A percentile compares a stretch with the other conserved stretches of the same genome.
Evolutionary conservation across 2,113 vertebrate genomes (phyloP).

Genomic region (Crotophaga sulcirostris): DNA sequence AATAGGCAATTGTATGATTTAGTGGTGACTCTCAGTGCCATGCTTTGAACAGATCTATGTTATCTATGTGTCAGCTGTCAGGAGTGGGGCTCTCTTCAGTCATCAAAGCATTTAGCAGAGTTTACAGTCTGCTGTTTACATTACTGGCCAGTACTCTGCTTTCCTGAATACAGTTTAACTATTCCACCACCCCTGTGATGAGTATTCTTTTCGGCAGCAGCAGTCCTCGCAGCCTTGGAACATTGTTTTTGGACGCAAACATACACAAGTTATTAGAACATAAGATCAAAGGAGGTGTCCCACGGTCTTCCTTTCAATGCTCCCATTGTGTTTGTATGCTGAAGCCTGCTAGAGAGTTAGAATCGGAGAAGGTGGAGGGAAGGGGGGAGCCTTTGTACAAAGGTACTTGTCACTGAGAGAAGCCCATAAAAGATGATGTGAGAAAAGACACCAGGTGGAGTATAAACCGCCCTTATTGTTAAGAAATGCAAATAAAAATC

Average conservation of each 20-base stretch:
- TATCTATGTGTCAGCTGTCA: conserved; percentile 4
- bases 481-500: conserved; percentile 70
- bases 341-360: conserved; percentile 76
- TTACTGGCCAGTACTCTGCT: conserved; percentile 27
- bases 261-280: conserved; percentile 85
- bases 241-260: conserved; percentile 89
- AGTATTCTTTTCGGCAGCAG: conserved; percentile 48
- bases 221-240: conserved; percentile 70
- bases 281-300: conserved; percentile 81
- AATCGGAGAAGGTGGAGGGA: conserved; percentile 31
- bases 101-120: conserved; percentile 31
- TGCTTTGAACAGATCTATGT: conserved; percentile 18
- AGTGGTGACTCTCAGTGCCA: conserved; percentile 15
- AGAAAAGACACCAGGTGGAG: conserved; percentile 78
- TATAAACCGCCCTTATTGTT: conserved; percentile 66
- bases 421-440: conserved; percentile 72
- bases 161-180: conserved; percentile 34
- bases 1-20: conserved; percentile 1
- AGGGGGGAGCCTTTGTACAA: conserved; percentile 69
- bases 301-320: conserved; percentile 79
- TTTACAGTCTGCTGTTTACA: conserved; percentile 52
- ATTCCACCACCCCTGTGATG: conserved; percentile 24
- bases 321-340: conserved; percentile 76
- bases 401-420: conserved; percentile 78
- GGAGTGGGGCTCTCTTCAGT: background rate